phyloP scores from a whole-genome alignment of 2,113 vertebrate genomes.

The Cyanoderma ruficeps region DNA sequence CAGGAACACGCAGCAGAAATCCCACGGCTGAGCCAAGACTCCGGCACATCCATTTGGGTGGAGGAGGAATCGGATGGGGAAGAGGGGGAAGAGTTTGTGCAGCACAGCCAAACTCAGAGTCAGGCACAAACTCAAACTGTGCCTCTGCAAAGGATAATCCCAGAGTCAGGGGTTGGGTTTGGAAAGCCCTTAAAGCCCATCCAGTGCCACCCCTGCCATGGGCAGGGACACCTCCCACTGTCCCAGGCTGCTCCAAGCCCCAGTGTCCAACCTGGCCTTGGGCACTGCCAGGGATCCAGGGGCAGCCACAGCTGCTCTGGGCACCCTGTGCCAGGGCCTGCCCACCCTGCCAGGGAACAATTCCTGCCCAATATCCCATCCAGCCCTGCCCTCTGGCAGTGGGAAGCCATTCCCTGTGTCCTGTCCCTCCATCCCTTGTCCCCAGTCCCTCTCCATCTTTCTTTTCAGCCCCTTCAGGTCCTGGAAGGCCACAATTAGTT shows the following conservation, averaged over 20 bases:
- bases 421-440: not conserved
- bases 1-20: not conserved
- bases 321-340: not conserved
- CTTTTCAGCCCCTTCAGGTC: not conserved
- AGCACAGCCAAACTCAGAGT: not conserved
- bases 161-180: not conserved
- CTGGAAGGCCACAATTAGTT: not conserved
- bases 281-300: not conserved
- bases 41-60: not conserved
- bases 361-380: not conserved
- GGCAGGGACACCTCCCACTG: not conserved
- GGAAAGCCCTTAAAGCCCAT: not conserved
- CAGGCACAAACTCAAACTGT: not conserved
- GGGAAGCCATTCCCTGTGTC: not conserved
- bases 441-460: not conserved
- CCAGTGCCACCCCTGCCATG: not conserved
- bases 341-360: not conserved
- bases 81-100: not conserved
- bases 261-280: accelerated
- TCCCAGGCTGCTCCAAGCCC: not conserved
- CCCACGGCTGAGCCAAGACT: not conserved
- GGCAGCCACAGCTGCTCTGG: not conserved
- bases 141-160: not conserved
- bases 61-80: not conserved
- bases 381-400: not conserved